phyloP scores from a whole-genome alignment of 1,140 invertebrate species.

The Chironomus tepperi region DNA sequence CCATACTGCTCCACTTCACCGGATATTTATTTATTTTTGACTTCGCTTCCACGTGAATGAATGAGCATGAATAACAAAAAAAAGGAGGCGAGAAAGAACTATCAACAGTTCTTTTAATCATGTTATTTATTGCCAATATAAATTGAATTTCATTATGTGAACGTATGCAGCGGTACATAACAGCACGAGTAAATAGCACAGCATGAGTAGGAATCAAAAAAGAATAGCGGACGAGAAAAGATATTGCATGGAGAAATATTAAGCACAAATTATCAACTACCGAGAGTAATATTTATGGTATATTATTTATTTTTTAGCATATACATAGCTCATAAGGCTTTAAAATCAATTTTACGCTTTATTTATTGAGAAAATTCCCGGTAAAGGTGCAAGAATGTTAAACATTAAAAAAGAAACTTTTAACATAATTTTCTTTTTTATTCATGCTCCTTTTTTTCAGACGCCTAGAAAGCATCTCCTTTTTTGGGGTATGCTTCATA shows the following conservation, averaged over 20 bases:
- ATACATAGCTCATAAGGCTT: slow-evolving; percentile 8
- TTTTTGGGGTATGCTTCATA: not conserved
- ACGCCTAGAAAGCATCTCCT: slow-evolving; percentile 2
- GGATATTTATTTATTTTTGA: no score
- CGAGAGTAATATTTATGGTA: slow-evolving; percentile 16
- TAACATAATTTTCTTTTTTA: not conserved
- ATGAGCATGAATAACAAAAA: no score
- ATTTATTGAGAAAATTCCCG: slow-evolving; percentile 8
- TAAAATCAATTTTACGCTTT: slow-evolving; percentile 22
- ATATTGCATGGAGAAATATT: no score
- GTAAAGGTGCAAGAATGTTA: not conserved
- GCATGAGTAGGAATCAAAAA: not conserved
- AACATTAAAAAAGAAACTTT: slow-evolving; percentile 9
- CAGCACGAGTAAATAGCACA: not conserved
- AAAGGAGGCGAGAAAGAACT: not conserved
- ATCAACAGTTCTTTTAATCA: slow-evolving; percentile 21
- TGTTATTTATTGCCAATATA: slow-evolving; percentile 22
- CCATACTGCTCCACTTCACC: no score
- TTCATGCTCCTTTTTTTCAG: not conserved
- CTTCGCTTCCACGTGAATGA: no score
- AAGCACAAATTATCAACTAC: not conserved
- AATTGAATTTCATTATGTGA: not conserved
- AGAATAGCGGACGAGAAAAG: not conserved
- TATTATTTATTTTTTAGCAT: not conserved
- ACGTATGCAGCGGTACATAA: not conserved